Evolutionary conservation across 2,888 invertebrate genomes (phyloP).

Genomic region (Heliothis peltigera): DNA sequence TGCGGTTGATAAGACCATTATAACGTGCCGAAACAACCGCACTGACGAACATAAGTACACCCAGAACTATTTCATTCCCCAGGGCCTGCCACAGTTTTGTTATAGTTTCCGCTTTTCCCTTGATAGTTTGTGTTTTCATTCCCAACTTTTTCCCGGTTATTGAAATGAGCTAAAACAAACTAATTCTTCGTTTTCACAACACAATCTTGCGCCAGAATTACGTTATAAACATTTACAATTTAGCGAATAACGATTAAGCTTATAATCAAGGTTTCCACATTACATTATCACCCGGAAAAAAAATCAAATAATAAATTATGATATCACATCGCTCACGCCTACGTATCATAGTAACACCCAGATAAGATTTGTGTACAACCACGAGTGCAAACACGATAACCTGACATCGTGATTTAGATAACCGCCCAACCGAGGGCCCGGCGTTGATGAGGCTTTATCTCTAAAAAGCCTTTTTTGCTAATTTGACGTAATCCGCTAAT

Average conservation of each 20-base stretch:
- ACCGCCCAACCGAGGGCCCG: conserved; percentile 30
- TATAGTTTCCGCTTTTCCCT: conserved; percentile 29
- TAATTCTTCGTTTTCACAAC: conserved; percentile 5
- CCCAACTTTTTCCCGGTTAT: conserved; percentile 29
- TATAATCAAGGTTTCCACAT: conserved; percentile 31
- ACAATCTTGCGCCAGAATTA: not conserved
- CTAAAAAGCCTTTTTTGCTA: conserved; percentile 54
- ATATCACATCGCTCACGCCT: conserved; percentile 43
- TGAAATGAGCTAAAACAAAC: conserved; percentile 10
- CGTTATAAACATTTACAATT: not conserved
- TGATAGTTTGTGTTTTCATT: conserved; percentile 33
- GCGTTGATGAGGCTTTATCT: conserved; percentile 46
- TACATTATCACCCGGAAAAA: conserved; percentile 32
- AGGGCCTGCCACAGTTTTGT: conserved; percentile 30
- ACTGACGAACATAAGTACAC: conserved; percentile 4
- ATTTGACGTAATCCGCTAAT: conserved; percentile 34
- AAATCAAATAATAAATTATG: conserved; percentile 57
- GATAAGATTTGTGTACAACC: conserved; percentile 53
- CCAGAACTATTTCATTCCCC: conserved; percentile 20
- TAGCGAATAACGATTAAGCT: conserved; percentile 16
- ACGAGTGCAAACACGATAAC: conserved; percentile 50
- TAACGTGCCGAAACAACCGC: conserved; percentile 30
- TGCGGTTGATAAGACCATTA: conserved; percentile 35
- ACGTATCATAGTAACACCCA: conserved; percentile 41
- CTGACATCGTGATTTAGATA: conserved; percentile 58